Evolutionary conservation across 2,797 vertebrate species (phyloP), one percentile per base, ranked within the genome.

Genomic region (Rachycentron canadum): DNA sequence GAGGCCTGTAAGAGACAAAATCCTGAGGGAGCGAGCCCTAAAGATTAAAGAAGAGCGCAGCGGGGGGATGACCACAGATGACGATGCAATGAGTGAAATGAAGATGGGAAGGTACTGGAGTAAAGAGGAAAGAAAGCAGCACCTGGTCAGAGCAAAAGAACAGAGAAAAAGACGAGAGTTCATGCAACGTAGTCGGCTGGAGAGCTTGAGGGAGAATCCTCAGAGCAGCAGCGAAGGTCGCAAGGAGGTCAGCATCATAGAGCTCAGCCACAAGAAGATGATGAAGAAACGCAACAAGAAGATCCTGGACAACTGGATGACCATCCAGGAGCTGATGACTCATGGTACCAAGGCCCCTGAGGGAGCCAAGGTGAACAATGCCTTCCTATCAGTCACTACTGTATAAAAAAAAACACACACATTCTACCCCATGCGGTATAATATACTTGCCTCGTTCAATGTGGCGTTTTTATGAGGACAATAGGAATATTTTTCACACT

Each of bases 231-330:
- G 94, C 0, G 98, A 99, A 88, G 95, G 96, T 17, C 96, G 96
- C 84, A 96, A 96, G 82, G 97, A 98, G 84, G 94, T 97, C 79
- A 99, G 93, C 93, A 98, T 99, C 77, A 96, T 99, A 36, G 97
- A 99, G 95, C 97, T 99, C 68, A 99, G 98, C 90, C 98, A 99
- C 93, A 97, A 96, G 92, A 99, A 99, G 95, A 99, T 99, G 98
- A 96, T 99, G 97, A 99, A 97, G 90, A 99, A 98, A 86, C 96
- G 98, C 66, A 99, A 99, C 95, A 98, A 98, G 95, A 99, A 99
- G 93, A 99, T 99, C 81, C 95, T 99, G 89, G 98, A 99, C 93
- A 99, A 98, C 94, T 99, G 98, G 98, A 99, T 99, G 98, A 99
- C 98, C 78, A 99, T 99, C 89, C 98, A 99, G 95, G 98, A 99